These are phyloP conservation scores for Ploceus nigricollis DNA, from an alignment of 2,113 vertebrate genomes.

Conservation along the genomic window DNA sequence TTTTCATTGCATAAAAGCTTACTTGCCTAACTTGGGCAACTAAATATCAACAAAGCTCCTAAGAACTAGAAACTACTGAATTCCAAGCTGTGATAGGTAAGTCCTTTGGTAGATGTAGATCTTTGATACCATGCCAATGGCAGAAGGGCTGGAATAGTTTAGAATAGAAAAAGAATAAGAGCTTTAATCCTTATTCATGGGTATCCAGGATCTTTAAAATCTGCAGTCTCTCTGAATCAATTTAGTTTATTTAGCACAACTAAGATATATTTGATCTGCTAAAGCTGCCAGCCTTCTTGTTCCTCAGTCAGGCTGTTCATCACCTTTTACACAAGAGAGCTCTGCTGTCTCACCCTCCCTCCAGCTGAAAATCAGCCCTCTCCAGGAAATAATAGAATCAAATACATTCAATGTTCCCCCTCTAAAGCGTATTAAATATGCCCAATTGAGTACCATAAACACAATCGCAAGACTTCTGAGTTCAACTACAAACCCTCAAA, in stretches of 20 bases:
- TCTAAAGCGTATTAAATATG: not conserved
- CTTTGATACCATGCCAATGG: not conserved
- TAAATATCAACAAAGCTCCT: not conserved
- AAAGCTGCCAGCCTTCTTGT: not conserved
- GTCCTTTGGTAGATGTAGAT: not conserved
- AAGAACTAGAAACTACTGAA: slow-evolving; percentile 11
- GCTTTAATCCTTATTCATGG: not conserved
- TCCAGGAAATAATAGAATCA: not conserved
- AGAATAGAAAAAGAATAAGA: not conserved
- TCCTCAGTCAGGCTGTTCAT: not conserved
- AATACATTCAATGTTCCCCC: not conserved
- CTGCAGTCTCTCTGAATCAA: not conserved
- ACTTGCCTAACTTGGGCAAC: not conserved
- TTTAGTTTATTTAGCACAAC: slow-evolving; percentile 8
- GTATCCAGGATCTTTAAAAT: not conserved
- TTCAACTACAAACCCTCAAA: not conserved
- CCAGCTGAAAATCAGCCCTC: not conserved
- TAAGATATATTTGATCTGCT: not conserved
- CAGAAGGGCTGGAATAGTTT: not conserved
- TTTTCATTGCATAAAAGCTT: not conserved
- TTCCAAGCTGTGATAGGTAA: not conserved
- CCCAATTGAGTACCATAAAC: not conserved
- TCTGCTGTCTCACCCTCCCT: not conserved
- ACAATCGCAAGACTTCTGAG: not conserved
- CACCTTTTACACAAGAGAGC: not conserved